Evolutionary conservation across 1,140 invertebrate species (phyloP), one percentile per base, ranked within the genome.

Genomic region (Oryctes rhinoceros): DNA sequence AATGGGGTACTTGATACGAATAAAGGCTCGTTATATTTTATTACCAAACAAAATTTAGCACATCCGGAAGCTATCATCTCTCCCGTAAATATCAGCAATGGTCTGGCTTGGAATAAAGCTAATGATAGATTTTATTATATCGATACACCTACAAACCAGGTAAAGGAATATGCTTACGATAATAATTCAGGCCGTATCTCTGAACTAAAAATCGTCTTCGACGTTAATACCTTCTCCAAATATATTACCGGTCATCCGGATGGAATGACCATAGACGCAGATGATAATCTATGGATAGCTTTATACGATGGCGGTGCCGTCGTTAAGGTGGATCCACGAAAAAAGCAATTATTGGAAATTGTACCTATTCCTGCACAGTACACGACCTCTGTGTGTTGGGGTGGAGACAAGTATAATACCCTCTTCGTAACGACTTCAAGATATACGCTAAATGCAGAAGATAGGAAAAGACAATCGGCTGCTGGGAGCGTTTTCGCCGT

Each of bases 371-470:
- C 95, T 9, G 92, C 92, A 1, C 89, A 90, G 78, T 91, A 94
- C 84, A 91, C 95, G 4, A 96, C 96, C 0, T 96, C 95, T 0
- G 92, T 91, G 0, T 92, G 93, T 78, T 97, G 94, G 86, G 96
- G 96, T 9, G 96, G 95, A 5, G 88, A 91, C 0, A 90, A 94
- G 84, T 86, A 95, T 24, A 93, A 95, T 84, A 90, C 92, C 77
- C 88, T 97, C 3, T 96, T 92, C 84, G 94, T 96, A 9, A 96
- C 95, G 0, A 92, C 92, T 0, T 92, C 93, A 0, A 85, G 83
- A 76, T 79, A 82, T 4, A 87, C 83, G 13, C 85, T 91, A 74
- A 88, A 88, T 1, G 86, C 88, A 6, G 89, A 91, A 4, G 87
- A 92, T 81, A 88, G 91, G n/a, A 88, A 90, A 80, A 83, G 86